Conservation (phyloP, 1,140 invertebrate genomes). For the Caenorhabditis brenneri region DNA sequence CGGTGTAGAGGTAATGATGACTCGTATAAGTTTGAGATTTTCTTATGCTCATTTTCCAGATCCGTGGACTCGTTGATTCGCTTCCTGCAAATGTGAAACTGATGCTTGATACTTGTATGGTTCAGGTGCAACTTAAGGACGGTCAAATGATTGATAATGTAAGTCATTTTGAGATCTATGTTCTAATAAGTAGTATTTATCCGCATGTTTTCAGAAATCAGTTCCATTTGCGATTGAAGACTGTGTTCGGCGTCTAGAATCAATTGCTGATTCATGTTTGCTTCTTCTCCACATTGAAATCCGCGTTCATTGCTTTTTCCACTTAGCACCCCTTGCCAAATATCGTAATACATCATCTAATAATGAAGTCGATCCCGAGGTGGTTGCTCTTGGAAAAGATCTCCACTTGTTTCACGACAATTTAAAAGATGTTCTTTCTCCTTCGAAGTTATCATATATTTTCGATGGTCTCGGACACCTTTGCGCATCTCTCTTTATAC, state of each 20-base stretch:
- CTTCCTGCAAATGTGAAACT: conserved; percentile 42
- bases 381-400: conserved; percentile 81
- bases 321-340: conserved; percentile 78
- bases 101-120: conserved; percentile 40
- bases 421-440: conserved; percentile 78
- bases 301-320: conserved; percentile 91
- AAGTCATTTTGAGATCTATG: neutral
- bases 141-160: conserved; percentile 58
- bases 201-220: neutral
- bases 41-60: neutral
- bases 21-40: neutral
- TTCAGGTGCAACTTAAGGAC: conserved; percentile 57
- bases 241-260: conserved; percentile 82
- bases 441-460: conserved; percentile 85
- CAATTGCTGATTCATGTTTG: conserved; percentile 86
- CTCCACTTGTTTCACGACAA: conserved; percentile 82
- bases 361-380: conserved; percentile 82
- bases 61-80: conserved; percentile 4
- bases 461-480: conserved; percentile 90
- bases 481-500: conserved; percentile 84
- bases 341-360: conserved; percentile 71
- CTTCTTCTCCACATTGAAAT: conserved; percentile 88
- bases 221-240: conserved; percentile 71
- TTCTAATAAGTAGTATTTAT: neutral
- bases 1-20: conserved; percentile 13